Evolutionary conservation across 2,888 invertebrate genomes (phyloP).

Genomic region (Caenorhabditis plicata): DNA sequence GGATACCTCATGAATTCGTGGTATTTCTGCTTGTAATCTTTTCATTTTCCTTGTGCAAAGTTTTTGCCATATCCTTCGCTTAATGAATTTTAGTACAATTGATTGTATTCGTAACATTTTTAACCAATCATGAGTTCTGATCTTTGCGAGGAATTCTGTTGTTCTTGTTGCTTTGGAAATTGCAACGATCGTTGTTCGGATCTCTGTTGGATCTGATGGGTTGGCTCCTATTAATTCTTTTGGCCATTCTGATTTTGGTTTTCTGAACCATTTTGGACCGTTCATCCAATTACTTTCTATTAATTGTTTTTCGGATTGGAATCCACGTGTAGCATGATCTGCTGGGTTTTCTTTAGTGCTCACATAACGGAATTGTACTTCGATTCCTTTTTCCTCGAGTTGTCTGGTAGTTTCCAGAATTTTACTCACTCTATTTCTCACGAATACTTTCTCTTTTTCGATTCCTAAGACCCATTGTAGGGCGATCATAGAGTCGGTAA

Average conservation of each 20-base stretch:
- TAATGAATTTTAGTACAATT: too few relatives aligned
- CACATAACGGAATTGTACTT: not conserved
- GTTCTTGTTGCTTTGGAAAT: too few relatives aligned
- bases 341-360: conserved; percentile 10
- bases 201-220: not conserved
- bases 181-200: not conserved
- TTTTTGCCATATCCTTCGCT: too few relatives aligned
- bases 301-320: conserved; percentile 1
- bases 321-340: conserved; percentile 6
- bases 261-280: conserved; percentile 4
- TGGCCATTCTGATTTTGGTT: not conserved
- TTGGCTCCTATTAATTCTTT: not conserved
- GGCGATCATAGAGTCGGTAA: conserved; percentile 3
- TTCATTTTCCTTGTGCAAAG: too few relatives aligned
- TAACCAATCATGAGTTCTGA: too few relatives aligned
- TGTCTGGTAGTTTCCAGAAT: not conserved
- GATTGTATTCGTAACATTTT: too few relatives aligned
- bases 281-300: conserved; percentile 1
- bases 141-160: too few relatives aligned
- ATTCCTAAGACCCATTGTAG: not conserved
- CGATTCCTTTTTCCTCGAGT: not conserved
- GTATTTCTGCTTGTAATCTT: too few relatives aligned
- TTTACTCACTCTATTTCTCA: conserved; percentile 6
- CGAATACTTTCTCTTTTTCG: conserved; percentile 1
- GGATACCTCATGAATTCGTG: too few relatives aligned